Evolutionary conservation across 1,140 invertebrate genomes (phyloP).

Genomic region (Sycophaga agraensis): DNA sequence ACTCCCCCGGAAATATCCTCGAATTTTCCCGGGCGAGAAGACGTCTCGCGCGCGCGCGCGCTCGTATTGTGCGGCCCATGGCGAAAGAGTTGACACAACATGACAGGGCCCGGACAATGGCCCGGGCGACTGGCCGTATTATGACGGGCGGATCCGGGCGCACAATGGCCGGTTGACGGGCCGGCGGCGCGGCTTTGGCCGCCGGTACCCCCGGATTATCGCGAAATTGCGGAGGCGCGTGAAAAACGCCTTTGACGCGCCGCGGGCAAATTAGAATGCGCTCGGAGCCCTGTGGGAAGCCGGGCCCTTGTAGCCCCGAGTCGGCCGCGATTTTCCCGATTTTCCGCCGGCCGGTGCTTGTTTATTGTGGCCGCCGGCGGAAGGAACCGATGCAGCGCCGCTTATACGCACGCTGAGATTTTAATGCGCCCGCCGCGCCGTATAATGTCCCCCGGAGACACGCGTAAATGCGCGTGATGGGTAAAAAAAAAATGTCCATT

Average conservation of each 20-base stretch:
- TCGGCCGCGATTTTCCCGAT: too few relatives aligned
- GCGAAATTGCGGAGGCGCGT: conserved; percentile 22
- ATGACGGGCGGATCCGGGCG: too few relatives aligned
- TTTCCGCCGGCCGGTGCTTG: too few relatives aligned
- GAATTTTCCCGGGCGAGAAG: not conserved
- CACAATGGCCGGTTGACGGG: not conserved
- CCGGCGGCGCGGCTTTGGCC: not conserved
- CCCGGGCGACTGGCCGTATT: not conserved
- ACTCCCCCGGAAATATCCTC: not conserved
- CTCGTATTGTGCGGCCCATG: conserved; percentile 13
- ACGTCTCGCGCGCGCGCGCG: not conserved
- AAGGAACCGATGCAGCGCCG: not conserved
- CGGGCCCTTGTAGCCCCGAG: too few relatives aligned
- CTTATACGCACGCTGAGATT: not conserved
- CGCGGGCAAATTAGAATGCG: too few relatives aligned
- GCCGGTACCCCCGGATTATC: conserved; percentile 9
- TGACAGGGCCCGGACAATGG: conserved; percentile 33
- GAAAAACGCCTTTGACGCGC: conserved; percentile 18
- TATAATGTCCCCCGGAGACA: too few relatives aligned
- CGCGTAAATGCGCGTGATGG: too few relatives aligned
- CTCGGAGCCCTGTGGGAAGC: too few relatives aligned
- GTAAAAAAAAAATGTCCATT: too few relatives aligned
- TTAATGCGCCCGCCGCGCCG: too few relatives aligned
- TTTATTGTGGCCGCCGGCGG: too few relatives aligned
- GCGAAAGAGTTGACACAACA: conserved; percentile 57